A percentile compares a stretch with the other conserved stretches of the same genome.
Evolutionary conservation across 1,140 invertebrate species (phyloP).

Genomic region (Hesperophylax magnus): DNA sequence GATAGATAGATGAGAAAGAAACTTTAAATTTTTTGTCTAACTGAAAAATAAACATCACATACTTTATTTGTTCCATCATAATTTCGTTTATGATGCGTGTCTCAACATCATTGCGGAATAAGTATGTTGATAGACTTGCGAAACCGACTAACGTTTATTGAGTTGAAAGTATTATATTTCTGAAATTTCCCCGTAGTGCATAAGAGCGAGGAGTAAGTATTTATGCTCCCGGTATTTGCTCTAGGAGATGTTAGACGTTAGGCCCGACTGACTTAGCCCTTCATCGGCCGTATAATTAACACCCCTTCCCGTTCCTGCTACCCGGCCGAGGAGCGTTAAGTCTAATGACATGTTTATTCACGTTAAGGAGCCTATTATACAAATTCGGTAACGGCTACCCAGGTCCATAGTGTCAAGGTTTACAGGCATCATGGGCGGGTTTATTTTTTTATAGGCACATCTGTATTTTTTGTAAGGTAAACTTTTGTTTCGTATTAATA

Average conservation of each 20-base stretch:
- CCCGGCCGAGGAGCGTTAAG: slow-evolving; percentile 28
- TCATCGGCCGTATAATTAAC: slow-evolving; percentile 52
- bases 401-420: slow-evolving; percentile 25
- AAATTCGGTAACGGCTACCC: slow-evolving; percentile 50
- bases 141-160: too few relatives aligned
- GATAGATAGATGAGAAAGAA: too few relatives aligned
- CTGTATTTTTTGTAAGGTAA: too few relatives aligned
- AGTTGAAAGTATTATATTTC: too few relatives aligned
- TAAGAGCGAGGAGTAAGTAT: slow-evolving; percentile 3
- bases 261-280: slow-evolving; percentile 42
- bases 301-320: slow-evolving; percentile 30
- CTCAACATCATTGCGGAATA: too few relatives aligned
- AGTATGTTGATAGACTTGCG: too few relatives aligned
- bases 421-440: background rate
- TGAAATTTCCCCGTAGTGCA: background rate
- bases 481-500: too few relatives aligned
- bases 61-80: too few relatives aligned
- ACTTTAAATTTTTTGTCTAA: too few relatives aligned
- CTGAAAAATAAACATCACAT: too few relatives aligned
- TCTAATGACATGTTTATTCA: slow-evolving; percentile 57
- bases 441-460: background rate
- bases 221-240: slow-evolving; percentile 36
- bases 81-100: too few relatives aligned
- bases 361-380: slow-evolving; percentile 51
- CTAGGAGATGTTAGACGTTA: slow-evolving; percentile 11